Evolutionary conservation across 64 coral and sea anemone genomes (phyloP), one percentile per base, ranked within the genome.

Genomic region (Montipora sp.): DNA sequence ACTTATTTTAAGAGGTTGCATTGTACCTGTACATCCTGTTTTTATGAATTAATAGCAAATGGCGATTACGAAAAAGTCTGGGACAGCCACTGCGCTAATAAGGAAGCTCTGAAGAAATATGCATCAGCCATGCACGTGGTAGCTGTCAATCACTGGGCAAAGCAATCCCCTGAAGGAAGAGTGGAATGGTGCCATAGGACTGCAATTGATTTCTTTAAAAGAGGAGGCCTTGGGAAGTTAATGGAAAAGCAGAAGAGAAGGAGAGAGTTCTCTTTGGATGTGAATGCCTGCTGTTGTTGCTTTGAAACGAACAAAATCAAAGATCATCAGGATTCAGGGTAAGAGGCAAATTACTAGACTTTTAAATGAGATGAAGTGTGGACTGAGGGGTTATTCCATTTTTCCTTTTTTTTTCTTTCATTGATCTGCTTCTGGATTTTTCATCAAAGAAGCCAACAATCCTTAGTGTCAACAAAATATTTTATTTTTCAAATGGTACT

Each of bases 51-150:
- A 36, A 36, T 36, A 98, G 98, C 94, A 79, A 89, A 96, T 99
- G 98, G 98, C 75, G 89, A 99, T 84, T 89, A 92, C 73, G 22
- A 66, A 5, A 89, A 92, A 68, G 92, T 96, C 5, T 99, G 98
- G 98, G 83, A 96, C 65, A 48, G 76, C 16, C 98, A 99, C 89
- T 99, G 94, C 45, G 22, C 55, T 80, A 85, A 99, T 59, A 59
- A 75, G 18, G 76, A 85, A 78, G 53, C 20, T 51, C 85, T 99
- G 10, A 57, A 99, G 43, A 83, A 83, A 60, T 99, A 99, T 94
- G 92, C 98, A 45, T 36, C 55, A 18, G 94, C 98, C 19, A 99
- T 99, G 98, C 47, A 67, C 46, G 73, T 51, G 21, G 51, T 99
- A 61, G 98, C 98, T 63, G 90, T 92, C 21, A 47, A 87, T 51